Evolutionary conservation across 2,888 invertebrate species (phyloP), one percentile per base, ranked within the genome.

Genomic region (Strigamia maritima): DNA sequence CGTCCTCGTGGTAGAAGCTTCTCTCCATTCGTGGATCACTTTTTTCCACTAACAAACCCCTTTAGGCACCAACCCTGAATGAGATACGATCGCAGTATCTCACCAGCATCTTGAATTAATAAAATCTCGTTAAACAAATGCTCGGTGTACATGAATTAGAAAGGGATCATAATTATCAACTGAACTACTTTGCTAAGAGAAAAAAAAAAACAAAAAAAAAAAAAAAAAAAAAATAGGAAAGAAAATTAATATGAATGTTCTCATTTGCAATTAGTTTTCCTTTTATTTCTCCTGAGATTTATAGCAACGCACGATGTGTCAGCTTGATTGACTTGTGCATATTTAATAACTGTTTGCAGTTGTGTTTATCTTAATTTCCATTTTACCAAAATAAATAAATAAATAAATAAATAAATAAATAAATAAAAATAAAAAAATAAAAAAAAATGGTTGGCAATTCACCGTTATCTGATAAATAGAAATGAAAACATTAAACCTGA

Each of bases 71-170:
- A 19, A 60, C 4, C 16, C 1, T 12, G 44, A 44, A 44, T 44
- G 44, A 44, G 14, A 44, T 44, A 44, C 8, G 22, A 60, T 60
- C 22, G n/a, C n/a, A n/a, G n/a, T n/a, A n/a, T n/a, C n/a, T n/a
- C n/a, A 10, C 60, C 3, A 60, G 19, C 60, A 60, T 60, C 60
- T 60, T 60, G 60, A 60, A 60, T 60, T 60, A 60, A 60, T 60
- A 60, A 60, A 60, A 60, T 60, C 60, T 60, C 60, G 60, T 60
- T 19, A 60, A 60, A n/a, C n/a, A 60, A 60, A 19, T 60, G 60
- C 22, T 60, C 10, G 60, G 60, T 24, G 1, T 24, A 49, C 2
- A n/a, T 60, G 60, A 19, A 60, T 60, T 24, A 60, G 22, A 60
- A 60, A 60, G 22, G 24, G 22, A 60, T 60, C 24, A 60, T 19